Conservation (phyloP, 1,140 invertebrate species). For the Cydia strobilella region DNA sequence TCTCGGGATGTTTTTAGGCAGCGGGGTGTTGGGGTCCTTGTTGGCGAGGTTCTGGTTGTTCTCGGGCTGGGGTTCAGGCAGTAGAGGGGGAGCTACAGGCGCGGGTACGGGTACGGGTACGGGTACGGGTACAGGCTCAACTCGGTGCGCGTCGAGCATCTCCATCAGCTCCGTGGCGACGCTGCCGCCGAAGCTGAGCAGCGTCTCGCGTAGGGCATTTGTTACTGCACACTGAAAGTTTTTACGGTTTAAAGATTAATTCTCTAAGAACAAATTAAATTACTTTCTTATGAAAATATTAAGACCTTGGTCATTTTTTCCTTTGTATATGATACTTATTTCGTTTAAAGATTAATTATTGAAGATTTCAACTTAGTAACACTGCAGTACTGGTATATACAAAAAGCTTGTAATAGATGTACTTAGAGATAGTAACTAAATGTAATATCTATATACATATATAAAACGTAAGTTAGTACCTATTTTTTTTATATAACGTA, state of each 20-base stretch:
- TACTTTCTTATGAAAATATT: no score
- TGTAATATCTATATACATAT: no score
- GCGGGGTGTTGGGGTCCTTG: slow-evolving; percentile 42
- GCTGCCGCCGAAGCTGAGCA: slow-evolving; percentile 71
- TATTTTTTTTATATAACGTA: no score
- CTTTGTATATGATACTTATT: no score
- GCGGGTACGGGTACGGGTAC: slow-evolving; percentile 27
- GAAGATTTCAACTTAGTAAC: no score
- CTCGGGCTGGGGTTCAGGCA: slow-evolving; percentile 34
- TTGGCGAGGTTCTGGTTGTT: slow-evolving; percentile 51
- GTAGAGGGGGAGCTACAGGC: slow-evolving; percentile 8
- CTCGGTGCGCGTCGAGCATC: slow-evolving; percentile 46
- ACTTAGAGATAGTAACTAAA: no score
- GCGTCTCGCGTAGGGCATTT: slow-evolving; percentile 72
- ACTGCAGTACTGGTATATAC: no score
- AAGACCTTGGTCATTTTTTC: no score
- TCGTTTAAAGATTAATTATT: no score
- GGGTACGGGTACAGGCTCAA: background rate
- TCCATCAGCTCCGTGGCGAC: slow-evolving; percentile 66
- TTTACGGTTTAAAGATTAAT: background rate
- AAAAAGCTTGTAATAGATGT: no score
- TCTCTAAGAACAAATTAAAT: no score
- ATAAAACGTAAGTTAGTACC: no score
- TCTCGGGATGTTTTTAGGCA: slow-evolving; percentile 36
- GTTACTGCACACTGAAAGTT: slow-evolving; percentile 71